These are phyloP conservation scores for Zaprionus ornatus DNA, from an alignment of 1,140 invertebrate genomes.

Conservation along the genomic window DNA sequence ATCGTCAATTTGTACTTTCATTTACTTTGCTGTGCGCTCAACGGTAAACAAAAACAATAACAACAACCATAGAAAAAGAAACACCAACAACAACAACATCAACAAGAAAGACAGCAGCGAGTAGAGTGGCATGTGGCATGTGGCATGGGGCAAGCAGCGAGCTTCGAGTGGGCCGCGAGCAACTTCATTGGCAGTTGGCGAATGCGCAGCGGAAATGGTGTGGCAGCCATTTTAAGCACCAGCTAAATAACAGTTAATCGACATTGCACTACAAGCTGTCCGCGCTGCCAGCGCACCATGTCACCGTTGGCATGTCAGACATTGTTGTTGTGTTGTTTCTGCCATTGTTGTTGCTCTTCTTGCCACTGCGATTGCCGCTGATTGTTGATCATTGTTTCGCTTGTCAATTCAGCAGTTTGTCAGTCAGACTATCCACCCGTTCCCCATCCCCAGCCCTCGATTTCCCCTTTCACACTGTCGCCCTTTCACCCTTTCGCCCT, in stretches of 20 bases:
- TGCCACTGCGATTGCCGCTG: conserved; percentile 42
- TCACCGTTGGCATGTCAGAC: conserved; percentile 20
- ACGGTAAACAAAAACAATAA: conserved; percentile 48
- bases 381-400: conserved; percentile 59
- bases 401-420: conserved; percentile 33
- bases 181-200: conserved; percentile 19
- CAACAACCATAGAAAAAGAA: not conserved
- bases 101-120: not conserved
- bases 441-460: not conserved
- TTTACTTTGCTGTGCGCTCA: conserved; percentile 68
- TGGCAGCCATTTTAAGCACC: conserved; percentile 76
- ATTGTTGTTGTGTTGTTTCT: conserved; percentile 21
- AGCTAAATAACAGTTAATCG: conserved; percentile 79
- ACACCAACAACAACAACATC: conserved; percentile 31
- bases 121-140: too few species aligned
- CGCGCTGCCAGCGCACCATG: conserved; percentile 15
- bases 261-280: conserved; percentile 61
- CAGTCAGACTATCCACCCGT: conserved; percentile 13
- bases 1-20: conserved; percentile 80
- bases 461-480: not conserved
- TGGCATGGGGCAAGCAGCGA: not conserved
- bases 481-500: not conserved
- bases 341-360: conserved; percentile 40
- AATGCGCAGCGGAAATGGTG: conserved; percentile 62
- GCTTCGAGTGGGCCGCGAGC: not conserved